A percentile compares a stretch with the other conserved stretches of the same genome.
Evolutionary conservation across 2,888 invertebrate genomes (phyloP).

Genomic region (Melolontha melolontha): DNA sequence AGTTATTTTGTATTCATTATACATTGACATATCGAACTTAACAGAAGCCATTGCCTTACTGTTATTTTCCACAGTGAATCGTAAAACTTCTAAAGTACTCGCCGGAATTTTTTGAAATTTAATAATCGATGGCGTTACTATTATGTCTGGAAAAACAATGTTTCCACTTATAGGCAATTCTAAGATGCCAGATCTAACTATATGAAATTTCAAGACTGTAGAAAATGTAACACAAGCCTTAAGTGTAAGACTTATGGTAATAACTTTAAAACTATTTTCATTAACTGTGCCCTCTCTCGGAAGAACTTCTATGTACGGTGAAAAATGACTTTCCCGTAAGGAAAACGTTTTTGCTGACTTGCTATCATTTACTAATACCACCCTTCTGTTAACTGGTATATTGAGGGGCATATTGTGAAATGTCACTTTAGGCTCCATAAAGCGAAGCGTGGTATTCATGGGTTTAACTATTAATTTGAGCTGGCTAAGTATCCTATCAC

Average conservation of each 20-base stretch:
- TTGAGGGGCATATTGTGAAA: slow-evolving; percentile 63
- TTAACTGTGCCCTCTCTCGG: slow-evolving; percentile 11
- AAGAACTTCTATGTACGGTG: background rate
- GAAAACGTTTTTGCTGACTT: background rate
- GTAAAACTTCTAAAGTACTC: slow-evolving; percentile 43
- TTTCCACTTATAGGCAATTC: slow-evolving; percentile 33
- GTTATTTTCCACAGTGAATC: slow-evolving; percentile 41
- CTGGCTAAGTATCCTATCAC: slow-evolving; percentile 57
- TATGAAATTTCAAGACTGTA: slow-evolving; percentile 6
- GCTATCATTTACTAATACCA: slow-evolving; percentile 52
- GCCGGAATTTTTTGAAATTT: slow-evolving; percentile 47
- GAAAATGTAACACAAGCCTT: slow-evolving; percentile 3
- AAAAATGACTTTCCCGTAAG: background rate
- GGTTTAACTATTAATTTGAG: slow-evolving; percentile 14
- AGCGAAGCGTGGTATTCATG: slow-evolving; percentile 30
- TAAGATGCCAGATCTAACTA: slow-evolving; percentile 2
- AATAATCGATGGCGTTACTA: slow-evolving; percentile 40
- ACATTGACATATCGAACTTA: slow-evolving; percentile 34
- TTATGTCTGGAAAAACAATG: slow-evolving; percentile 41
- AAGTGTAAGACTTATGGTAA: slow-evolving; percentile 10
- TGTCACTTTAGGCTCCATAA: slow-evolving; percentile 50
- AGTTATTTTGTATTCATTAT: slow-evolving; percentile 29
- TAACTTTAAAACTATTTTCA: background rate
- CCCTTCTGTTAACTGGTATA: slow-evolving; percentile 49
- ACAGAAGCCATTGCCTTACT: slow-evolving; percentile 16